Evolutionary conservation across 2,888 invertebrate genomes (phyloP).

Genomic region (Gnatocerus cornutus): DNA sequence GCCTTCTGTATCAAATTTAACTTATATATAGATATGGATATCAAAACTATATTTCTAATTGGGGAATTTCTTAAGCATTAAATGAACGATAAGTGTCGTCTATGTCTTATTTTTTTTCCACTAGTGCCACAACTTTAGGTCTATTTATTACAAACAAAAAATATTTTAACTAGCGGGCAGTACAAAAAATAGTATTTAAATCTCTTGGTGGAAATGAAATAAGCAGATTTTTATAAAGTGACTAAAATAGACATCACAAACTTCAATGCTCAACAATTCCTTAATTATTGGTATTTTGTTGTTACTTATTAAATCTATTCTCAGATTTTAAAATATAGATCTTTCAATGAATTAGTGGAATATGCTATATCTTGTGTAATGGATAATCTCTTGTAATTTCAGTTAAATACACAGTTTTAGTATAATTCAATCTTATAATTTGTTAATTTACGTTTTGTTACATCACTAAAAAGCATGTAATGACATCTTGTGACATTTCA

Average conservation of each 20-base stretch:
- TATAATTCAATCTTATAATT: slow-evolving; percentile 28
- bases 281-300: slow-evolving; percentile 57
- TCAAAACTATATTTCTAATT: slow-evolving; percentile 57
- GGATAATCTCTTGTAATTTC: slow-evolving; percentile 55
- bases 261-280: slow-evolving; percentile 55
- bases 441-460: slow-evolving; percentile 26
- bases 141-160: slow-evolving; percentile 3
- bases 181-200: slow-evolving; percentile 1
- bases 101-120: slow-evolving; percentile 40
- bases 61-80: slow-evolving; percentile 53
- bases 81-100: slow-evolving; percentile 14
- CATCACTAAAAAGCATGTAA: too few species aligned
- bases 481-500: too few species aligned
- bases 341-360: slow-evolving; percentile 48
- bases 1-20: slow-evolving; percentile 51
- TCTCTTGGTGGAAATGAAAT: slow-evolving; percentile 24
- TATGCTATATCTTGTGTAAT: slow-evolving; percentile 50
- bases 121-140: slow-evolving; percentile 3
- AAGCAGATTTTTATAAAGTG: slow-evolving; percentile 19
- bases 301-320: slow-evolving; percentile 57
- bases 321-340: slow-evolving; percentile 56
- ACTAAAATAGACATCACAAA: slow-evolving; percentile 31
- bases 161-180: background rate
- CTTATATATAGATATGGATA: slow-evolving; percentile 51
- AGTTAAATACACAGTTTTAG: slow-evolving; percentile 58